Conservation (phyloP, 2,888 invertebrate genomes). For the Charanyca ferruginea region DNA sequence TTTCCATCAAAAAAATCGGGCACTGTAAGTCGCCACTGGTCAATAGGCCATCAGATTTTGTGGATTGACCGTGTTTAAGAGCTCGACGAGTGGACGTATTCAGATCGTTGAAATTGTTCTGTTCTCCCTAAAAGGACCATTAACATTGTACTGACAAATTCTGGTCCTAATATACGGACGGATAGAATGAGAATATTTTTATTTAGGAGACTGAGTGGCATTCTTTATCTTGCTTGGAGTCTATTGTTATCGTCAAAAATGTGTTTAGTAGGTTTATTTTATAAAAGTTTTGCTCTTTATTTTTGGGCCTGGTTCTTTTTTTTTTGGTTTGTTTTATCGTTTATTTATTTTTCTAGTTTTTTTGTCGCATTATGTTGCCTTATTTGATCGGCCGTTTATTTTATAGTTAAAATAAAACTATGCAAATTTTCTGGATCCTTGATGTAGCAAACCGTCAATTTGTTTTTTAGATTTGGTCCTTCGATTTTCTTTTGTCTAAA, state of each 20-base stretch:
- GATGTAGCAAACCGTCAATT: slow-evolving; percentile 1
- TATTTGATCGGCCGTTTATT: too few species aligned
- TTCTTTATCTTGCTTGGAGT: neutral
- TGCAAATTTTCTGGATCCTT: neutral
- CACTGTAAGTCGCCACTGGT: neutral
- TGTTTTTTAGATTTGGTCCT: neutral
- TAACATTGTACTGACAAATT: slow-evolving; percentile 16
- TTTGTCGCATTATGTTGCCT: neutral
- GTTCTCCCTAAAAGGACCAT: slow-evolving; percentile 6
- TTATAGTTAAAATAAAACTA: too few species aligned
- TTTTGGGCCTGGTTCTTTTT: slow-evolving; percentile 3
- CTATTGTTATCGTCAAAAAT: slow-evolving; percentile 1
- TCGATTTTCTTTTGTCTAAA: slow-evolving; percentile 1
- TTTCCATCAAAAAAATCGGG: neutral
- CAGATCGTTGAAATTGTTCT: slow-evolving; percentile 23
- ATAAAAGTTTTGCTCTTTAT: slow-evolving; percentile 1
- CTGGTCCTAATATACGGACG: neutral
- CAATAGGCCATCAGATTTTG: neutral
- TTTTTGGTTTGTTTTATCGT: neutral
- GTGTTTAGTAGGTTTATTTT: neutral
- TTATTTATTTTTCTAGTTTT: neutral
- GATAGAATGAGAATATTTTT: slow-evolving; percentile 5
- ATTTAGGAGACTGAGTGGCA: neutral
- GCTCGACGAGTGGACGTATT: slow-evolving; percentile 24
- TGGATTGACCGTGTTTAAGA: slow-evolving; percentile 10